These are phyloP conservation scores for Watsonalla cultraria DNA, from an alignment of 2,888 invertebrate genomes.

Conservation along the genomic window DNA sequence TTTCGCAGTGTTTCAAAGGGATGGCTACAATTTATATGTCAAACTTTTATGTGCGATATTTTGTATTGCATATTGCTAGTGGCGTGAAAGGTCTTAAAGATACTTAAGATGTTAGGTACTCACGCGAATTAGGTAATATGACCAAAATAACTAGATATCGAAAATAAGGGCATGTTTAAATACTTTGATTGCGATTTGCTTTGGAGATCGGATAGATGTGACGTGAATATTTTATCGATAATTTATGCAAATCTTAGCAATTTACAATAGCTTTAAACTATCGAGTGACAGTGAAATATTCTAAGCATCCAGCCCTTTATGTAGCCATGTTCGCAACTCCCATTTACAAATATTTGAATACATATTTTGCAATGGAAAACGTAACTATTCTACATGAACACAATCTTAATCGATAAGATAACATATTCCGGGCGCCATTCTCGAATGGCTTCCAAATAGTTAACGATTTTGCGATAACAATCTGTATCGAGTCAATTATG, in stretches of 20 bases:
- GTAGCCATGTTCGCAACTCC: slow-evolving; percentile 44
- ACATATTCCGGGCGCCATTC: slow-evolving; percentile 43
- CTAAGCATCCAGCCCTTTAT: slow-evolving; percentile 33
- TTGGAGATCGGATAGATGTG: neutral
- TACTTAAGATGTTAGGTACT: too few species aligned
- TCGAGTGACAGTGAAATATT: slow-evolving; percentile 32
- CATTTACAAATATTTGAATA: slow-evolving; percentile 56
- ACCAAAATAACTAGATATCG: too few species aligned
- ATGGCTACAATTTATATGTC: too few species aligned
- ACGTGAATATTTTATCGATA: neutral
- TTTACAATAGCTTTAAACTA: slow-evolving; percentile 9
- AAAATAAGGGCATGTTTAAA: too few species aligned
- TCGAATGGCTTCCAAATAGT: slow-evolving; percentile 57
- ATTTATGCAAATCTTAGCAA: slow-evolving; percentile 1
- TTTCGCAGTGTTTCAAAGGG: neutral
- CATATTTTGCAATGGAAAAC: slow-evolving; percentile 45
- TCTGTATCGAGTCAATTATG: slow-evolving; percentile 48
- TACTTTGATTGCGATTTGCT: too few species aligned
- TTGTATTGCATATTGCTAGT: too few species aligned
- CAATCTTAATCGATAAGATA: slow-evolving; percentile 37
- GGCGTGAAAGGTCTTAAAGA: too few species aligned
- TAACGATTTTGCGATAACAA: slow-evolving; percentile 48
- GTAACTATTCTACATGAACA: slow-evolving; percentile 33
- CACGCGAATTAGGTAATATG: too few species aligned
- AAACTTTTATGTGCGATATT: too few species aligned